A percentile compares a stretch with the other conserved stretches of the same genome.
Evolutionary conservation across 2,113 vertebrate species (phyloP).

Genomic region (cattle (Bos taurus)): DNA sequence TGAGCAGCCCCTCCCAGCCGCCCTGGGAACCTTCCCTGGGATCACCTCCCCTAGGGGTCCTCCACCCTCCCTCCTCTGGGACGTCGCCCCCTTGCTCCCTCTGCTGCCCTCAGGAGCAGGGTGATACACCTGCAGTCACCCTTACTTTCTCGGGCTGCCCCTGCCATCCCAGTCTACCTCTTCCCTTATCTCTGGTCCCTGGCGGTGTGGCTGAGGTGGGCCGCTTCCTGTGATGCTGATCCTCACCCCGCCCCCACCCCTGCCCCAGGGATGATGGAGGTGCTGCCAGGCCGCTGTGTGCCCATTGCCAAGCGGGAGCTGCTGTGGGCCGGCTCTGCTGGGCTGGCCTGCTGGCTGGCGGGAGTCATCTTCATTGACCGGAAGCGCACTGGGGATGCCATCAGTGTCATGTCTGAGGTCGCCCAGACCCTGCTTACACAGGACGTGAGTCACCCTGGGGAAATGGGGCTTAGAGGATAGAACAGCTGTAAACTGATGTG

Average conservation of each 20-base stretch:
- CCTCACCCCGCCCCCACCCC: not conserved
- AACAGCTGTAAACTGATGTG: not conserved
- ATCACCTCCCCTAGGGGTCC: not conserved
- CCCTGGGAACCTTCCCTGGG: not conserved
- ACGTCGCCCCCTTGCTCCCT: rapidly evolving
- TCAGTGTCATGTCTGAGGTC: constrained; percentile 76
- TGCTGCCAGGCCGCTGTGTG: constrained; percentile 82
- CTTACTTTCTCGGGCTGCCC: not conserved
- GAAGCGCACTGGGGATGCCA: constrained; percentile 78
- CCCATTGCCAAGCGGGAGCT: constrained; percentile 85
- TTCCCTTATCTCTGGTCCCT: not conserved
- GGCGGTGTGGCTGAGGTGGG: not conserved
- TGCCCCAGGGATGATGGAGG: constrained; percentile 81
- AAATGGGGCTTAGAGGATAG: not conserved
- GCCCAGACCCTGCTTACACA: constrained; percentile 77
- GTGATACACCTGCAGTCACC: not conserved
- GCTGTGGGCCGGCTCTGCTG: constrained; percentile 80
- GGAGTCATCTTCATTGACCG: constrained; percentile 85
- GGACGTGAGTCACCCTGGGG: constrained; percentile 74
- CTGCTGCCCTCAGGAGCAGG: not conserved
- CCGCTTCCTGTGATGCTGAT: not conserved
- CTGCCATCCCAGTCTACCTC: not conserved
- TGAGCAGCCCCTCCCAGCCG: constrained; percentile 45
- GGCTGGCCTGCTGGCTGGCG: constrained; percentile 83
- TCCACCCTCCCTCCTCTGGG: not conserved